Base-by-base conservation (phyloP, 2,888 invertebrate genomes). In the Temnothorax ravouxi region DNA sequence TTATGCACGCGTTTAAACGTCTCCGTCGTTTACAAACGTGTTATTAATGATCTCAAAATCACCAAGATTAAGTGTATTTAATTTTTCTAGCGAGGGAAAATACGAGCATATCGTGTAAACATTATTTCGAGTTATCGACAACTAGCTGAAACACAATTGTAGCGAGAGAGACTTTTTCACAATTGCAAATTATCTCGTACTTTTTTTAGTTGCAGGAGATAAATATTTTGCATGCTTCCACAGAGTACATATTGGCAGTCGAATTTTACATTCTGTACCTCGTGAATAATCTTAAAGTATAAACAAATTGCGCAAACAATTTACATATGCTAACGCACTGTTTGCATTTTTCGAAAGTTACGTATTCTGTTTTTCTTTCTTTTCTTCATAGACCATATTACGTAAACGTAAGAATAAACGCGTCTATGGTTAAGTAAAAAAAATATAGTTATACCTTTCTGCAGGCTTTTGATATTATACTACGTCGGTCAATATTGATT, bases 31-130 rank as follows among this genome's bases (percentile, higher is more conserved):
- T 21, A 34, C 8, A 79, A 4, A 56, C 6, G 11, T 18, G 47
- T 59, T 59, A 71, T 71, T 47, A 59, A 61, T 59, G 47, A 80
- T 71, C 79, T 47, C 11, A 8, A 80, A 80, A 34, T 38, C 18
- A 0, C 1, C 44, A 8, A 21, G 34, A 38, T 61, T 59, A 71
- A 71, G 44, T n/a, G 11, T 13, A 47, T 38, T 47, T 34, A 9
- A 18, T 47, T 21, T 25, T 59, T 69, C 4, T 11, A 11, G 2
- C 21, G 34, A 34, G 21, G 54, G 21, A 15, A 62, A 54, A 25
- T 5, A 61, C 41, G 9, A 15, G 15, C 44, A 13, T 54, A 52
- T 25, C 25, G 41, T 44, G 8, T 38, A 69, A 56, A 69, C n/a
- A 47, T 25, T 47, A 38, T 25, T 34, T 50, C 25, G 13, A 41